A percentile compares a stretch with the other conserved stretches of the same genome.
These are phyloP conservation scores for Amphipyra tragopoginis DNA, from an alignment of 2,888 invertebrate genomes.

Conservation along the genomic window DNA sequence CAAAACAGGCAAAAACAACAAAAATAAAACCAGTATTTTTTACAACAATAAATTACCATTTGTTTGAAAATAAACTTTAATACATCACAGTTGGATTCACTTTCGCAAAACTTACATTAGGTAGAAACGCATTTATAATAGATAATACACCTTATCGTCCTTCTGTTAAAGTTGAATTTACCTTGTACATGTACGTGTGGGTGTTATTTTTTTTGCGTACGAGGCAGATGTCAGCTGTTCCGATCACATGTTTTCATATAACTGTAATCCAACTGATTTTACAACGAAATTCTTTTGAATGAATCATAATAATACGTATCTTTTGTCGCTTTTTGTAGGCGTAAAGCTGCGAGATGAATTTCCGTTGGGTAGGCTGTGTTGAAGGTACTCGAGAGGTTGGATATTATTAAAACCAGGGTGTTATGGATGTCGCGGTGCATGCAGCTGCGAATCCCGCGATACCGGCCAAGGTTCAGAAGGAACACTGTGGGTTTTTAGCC, in stretches of 20 bases:
- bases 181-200: conserved; percentile 38
- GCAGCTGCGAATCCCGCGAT: too few species aligned
- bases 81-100: conserved; percentile 23
- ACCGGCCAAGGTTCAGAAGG: too few species aligned
- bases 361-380: conserved; percentile 32
- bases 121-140: background rate
- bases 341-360: conserved; percentile 12
- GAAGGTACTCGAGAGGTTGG: conserved; percentile 6
- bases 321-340: conserved; percentile 35
- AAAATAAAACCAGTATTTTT: conserved; percentile 30
- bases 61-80: conserved; percentile 39
- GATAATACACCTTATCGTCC: background rate
- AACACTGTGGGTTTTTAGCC: too few species aligned
- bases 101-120: conserved; percentile 20
- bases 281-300: conserved; percentile 69
- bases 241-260: conserved; percentile 78
- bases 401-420: background rate
- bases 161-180: background rate
- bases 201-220: conserved; percentile 65
- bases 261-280: conserved; percentile 83
- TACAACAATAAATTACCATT: conserved; percentile 15
- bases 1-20: conserved; percentile 13
- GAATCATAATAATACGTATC: conserved; percentile 41
- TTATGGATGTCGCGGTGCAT: too few species aligned
- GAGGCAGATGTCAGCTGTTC: conserved; percentile 81